These are phyloP conservation scores for Pachycephala philippinensis DNA, from an alignment of 2,113 vertebrate genomes.

Conservation along the genomic window DNA sequence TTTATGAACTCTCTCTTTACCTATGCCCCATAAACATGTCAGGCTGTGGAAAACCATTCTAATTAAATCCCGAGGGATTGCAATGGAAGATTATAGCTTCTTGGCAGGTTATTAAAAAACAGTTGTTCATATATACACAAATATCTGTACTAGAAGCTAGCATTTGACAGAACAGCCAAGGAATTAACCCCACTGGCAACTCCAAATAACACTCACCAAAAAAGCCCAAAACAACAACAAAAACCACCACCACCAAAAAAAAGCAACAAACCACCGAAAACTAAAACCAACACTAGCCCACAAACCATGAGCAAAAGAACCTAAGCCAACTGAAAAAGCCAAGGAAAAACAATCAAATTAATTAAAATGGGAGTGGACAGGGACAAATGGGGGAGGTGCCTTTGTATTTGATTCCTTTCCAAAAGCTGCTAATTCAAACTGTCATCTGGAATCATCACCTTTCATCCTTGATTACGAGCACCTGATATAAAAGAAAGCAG, in stretches of 20 bases:
- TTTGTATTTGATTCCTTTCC: background rate
- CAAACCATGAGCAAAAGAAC: background rate
- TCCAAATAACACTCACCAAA: background rate
- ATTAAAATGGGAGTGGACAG: background rate
- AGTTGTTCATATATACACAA: slow-evolving; percentile 83
- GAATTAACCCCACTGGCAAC: slow-evolving; percentile 70
- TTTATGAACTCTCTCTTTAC: slow-evolving; percentile 88
- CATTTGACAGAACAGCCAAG: slow-evolving; percentile 71
- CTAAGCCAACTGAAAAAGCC: background rate
- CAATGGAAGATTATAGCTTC: slow-evolving; percentile 79
- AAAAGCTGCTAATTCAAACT: slow-evolving; percentile 5
- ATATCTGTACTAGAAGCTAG: slow-evolving; percentile 72
- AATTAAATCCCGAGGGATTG: slow-evolving; percentile 79
- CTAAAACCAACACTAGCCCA: background rate
- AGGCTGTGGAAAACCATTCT: slow-evolving; percentile 80
- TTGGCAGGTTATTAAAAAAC: slow-evolving; percentile 86
- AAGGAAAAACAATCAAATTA: background rate
- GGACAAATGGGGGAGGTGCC: background rate
- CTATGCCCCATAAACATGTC: slow-evolving; percentile 85
- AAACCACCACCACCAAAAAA: background rate
- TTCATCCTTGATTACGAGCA: background rate
- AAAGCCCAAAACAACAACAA: background rate
- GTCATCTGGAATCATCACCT: background rate
- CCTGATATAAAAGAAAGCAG: background rate
- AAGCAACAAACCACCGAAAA: background rate